These are phyloP conservation scores for Anolis apletophallus DNA, from an alignment of 2,797 vertebrate genomes.

Conservation along the genomic window DNA sequence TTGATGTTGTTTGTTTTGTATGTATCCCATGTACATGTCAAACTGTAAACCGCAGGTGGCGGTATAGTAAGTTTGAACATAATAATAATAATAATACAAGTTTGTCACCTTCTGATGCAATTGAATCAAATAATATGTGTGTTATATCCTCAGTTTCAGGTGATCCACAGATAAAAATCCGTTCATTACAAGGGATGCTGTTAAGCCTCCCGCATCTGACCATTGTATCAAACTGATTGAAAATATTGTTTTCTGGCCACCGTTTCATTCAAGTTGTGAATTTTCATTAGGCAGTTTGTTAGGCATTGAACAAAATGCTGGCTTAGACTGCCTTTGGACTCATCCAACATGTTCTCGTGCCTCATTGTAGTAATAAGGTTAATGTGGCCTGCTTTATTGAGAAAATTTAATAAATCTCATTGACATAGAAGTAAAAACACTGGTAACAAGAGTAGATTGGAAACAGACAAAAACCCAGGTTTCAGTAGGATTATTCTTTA, in stretches of 20 bases:
- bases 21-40: no score
- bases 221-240: background rate
- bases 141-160: no score
- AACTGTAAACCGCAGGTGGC: no score
- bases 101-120: no score
- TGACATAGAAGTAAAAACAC: background rate
- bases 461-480: background rate
- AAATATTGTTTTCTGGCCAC: background rate
- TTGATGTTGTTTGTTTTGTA: no score
- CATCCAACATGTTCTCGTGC: background rate
- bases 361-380: constrained; percentile 38
- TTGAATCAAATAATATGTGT: no score
- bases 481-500: background rate
- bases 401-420: background rate
- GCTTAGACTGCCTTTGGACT: background rate
- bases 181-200: no score
- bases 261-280: background rate
- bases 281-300: background rate
- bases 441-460: background rate
- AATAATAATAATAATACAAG: no score
- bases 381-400: constrained; percentile 1
- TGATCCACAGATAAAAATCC: no score
- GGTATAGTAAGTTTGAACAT: no score
- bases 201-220: no score
- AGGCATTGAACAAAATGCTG: background rate